These are phyloP conservation scores for Campaea margaritaria DNA, from an alignment of 2,888 invertebrate genomes.

Conservation along the genomic window DNA sequence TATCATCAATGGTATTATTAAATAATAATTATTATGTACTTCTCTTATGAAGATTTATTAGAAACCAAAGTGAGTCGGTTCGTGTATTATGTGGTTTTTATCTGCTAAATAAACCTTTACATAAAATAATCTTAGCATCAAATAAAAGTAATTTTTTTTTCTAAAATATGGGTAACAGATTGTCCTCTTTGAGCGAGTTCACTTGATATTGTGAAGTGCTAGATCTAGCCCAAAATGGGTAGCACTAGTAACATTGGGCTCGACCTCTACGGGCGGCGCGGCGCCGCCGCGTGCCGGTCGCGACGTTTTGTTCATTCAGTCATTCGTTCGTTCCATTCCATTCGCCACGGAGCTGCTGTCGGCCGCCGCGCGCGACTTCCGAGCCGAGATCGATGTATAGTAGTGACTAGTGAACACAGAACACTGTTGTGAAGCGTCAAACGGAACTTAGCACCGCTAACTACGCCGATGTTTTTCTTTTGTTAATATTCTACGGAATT, in stretches of 20 bases:
- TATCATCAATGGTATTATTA: too few relatives aligned
- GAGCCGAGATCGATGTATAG: neutral
- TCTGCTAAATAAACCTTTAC: too few relatives aligned
- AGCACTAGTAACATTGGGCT: too few relatives aligned
- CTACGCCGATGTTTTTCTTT: slow-evolving; percentile 66
- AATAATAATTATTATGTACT: too few relatives aligned
- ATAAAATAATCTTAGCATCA: too few relatives aligned
- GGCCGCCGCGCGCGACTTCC: slow-evolving; percentile 47
- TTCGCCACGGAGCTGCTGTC: slow-evolving; percentile 48
- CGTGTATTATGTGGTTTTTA: too few relatives aligned
- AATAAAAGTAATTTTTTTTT: too few relatives aligned
- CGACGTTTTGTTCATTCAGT: slow-evolving; percentile 22
- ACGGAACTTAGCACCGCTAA: slow-evolving; percentile 64
- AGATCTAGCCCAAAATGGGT: neutral
- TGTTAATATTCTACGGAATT: slow-evolving; percentile 31
- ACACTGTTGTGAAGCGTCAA: slow-evolving; percentile 62
- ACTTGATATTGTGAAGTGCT: slow-evolving; percentile 7
- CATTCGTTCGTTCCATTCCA: slow-evolving; percentile 51
- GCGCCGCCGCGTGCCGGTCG: neutral
- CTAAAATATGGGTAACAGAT: too few relatives aligned
- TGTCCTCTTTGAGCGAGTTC: slow-evolving; percentile 44
- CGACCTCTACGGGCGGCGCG: too few relatives aligned
- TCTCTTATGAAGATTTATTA: too few relatives aligned
- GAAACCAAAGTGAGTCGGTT: too few relatives aligned
- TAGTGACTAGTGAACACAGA: slow-evolving; percentile 56